Conservation (phyloP, 1,140 invertebrate species). For the Pissodes strobi region DNA sequence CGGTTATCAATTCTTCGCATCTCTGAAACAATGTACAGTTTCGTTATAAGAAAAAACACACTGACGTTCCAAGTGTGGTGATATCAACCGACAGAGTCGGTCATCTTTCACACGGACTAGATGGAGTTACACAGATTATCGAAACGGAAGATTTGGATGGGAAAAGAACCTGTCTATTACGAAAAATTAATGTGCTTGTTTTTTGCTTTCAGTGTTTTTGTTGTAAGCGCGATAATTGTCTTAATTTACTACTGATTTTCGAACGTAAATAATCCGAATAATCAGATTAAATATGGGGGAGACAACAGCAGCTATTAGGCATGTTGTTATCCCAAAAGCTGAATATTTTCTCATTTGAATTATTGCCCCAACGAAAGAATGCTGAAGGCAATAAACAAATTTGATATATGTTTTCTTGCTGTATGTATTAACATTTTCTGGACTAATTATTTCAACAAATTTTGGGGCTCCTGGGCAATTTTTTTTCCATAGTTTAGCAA, state of each 20-base stretch:
- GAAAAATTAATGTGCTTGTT: slow-evolving; percentile 29
- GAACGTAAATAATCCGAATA: slow-evolving; percentile 9
- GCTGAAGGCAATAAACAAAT: too few relatives aligned
- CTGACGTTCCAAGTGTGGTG: neutral
- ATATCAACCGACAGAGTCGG: neutral
- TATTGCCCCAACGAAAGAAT: too few relatives aligned
- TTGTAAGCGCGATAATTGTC: slow-evolving; percentile 16
- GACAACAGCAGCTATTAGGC: too few relatives aligned
- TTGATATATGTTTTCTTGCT: too few relatives aligned
- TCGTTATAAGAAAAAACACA: neutral
- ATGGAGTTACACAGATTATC: slow-evolving; percentile 12
- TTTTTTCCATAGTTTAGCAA: too few relatives aligned
- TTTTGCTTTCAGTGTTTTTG: slow-evolving; percentile 12
- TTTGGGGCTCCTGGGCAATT: too few relatives aligned
- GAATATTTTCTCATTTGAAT: too few relatives aligned
- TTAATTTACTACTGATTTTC: slow-evolving; percentile 26
- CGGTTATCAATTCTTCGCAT: slow-evolving; percentile 11
- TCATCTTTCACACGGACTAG: slow-evolving; percentile 1
- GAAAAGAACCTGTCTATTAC: slow-evolving; percentile 26
- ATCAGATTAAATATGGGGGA: slow-evolving; percentile 3
- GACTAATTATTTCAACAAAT: too few relatives aligned
- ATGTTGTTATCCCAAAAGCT: too few relatives aligned
- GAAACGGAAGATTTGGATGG: slow-evolving; percentile 23
- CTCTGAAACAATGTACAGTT: slow-evolving; percentile 29
- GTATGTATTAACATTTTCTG: too few relatives aligned